These are phyloP conservation scores for Teleogryllus oceanicus DNA, from an alignment of 2,888 invertebrate genomes.

Conservation along the genomic window DNA sequence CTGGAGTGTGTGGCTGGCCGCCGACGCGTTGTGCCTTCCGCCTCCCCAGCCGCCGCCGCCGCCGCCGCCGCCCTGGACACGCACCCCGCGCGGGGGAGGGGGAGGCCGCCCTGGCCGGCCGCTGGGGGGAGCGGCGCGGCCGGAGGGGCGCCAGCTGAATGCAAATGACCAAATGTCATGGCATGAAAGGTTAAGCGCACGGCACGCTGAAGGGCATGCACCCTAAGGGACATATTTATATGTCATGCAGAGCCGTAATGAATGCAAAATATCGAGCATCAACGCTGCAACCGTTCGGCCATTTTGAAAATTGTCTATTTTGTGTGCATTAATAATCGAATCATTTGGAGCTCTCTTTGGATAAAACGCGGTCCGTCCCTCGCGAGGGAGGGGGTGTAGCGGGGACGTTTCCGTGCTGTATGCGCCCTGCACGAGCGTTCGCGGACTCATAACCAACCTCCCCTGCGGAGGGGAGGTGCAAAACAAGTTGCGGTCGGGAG, in stretches of 20 bases:
- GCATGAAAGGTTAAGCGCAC: constrained; percentile 25
- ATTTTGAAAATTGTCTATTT: background rate
- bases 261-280: constrained; percentile 1
- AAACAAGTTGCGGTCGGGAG: too few species aligned
- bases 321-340: background rate
- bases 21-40: too few species aligned
- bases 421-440: too few species aligned
- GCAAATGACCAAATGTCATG: constrained; percentile 26
- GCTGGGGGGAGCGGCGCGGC: background rate
- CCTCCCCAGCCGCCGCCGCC: too few species aligned
- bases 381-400: background rate
- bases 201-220: background rate
- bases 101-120: background rate
- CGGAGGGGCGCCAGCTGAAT: background rate
- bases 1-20: too few species aligned
- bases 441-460: too few species aligned
- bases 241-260: background rate
- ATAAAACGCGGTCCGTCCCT: background rate
- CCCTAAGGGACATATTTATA: constrained; percentile 9
- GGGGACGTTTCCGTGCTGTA: too few species aligned
- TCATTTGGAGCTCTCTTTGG: background rate
- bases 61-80: background rate
- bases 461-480: too few species aligned
- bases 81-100: background rate
- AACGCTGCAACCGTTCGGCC: background rate